phyloP scores from a whole-genome alignment of 64 coral and sea anemone species.

The Porites lutea region DNA sequence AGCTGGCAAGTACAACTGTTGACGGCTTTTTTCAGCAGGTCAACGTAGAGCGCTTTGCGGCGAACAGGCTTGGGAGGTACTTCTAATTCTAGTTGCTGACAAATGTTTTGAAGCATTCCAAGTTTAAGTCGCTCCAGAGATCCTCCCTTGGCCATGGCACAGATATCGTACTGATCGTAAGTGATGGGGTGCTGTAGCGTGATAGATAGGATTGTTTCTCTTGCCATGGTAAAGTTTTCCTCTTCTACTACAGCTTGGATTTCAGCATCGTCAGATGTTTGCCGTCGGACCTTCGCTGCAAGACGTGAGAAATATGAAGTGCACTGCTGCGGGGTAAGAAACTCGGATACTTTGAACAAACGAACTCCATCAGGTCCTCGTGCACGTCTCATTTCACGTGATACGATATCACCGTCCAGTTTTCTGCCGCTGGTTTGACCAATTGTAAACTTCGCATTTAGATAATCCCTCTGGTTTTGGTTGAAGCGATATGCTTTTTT shows the following conservation, averaged over 20 bases:
- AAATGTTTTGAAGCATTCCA: too few species aligned
- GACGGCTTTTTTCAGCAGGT: too few species aligned
- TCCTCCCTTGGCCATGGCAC: conserved; percentile 14
- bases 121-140: conserved; percentile 4
- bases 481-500: conserved; percentile 63
- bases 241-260: conserved; percentile 18
- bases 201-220: conserved; percentile 6
- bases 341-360: conserved; percentile 2
- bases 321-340: conserved; percentile 6
- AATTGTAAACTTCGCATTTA: conserved; percentile 42
- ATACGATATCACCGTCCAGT: conserved; percentile 30
- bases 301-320: conserved; percentile 31
- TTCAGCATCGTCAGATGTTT: conserved; percentile 1
- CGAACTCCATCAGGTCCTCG: conserved; percentile 15
- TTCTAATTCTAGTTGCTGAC: too few species aligned
- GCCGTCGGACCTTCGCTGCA: conserved; percentile 1
- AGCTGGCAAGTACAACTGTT: too few species aligned
- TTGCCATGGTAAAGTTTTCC: conserved; percentile 30
- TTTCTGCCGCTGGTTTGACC: conserved; percentile 41
- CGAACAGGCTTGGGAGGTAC: conserved; percentile 11
- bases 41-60: background rate
- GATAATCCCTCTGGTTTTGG: too few species aligned
- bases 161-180: conserved; percentile 18
- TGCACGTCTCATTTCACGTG: conserved; percentile 56
- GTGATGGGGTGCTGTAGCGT: conserved; percentile 17